phyloP scores from a whole-genome alignment of 2,888 invertebrate genomes.

The Erynnis tages region DNA sequence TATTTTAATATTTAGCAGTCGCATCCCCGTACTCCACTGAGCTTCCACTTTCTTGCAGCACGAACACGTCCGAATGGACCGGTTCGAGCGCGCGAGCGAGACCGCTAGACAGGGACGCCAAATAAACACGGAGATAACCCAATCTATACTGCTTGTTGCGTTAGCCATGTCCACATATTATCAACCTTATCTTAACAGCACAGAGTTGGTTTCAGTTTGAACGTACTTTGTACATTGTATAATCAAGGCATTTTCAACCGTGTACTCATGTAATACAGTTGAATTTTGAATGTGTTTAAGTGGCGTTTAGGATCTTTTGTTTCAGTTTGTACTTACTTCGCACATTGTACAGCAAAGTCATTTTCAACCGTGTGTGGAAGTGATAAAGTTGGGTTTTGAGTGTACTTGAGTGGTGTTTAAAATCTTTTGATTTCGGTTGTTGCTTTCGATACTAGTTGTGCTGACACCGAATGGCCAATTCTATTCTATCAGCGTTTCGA shows the following conservation, averaged over 20 bases:
- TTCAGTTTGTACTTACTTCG: constrained; percentile 26
- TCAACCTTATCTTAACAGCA: constrained; percentile 24
- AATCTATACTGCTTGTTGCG: constrained; percentile 40
- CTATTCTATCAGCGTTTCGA: constrained; percentile 56
- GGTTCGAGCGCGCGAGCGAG: constrained; percentile 51
- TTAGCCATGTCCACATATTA: constrained; percentile 34
- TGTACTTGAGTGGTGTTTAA: constrained; percentile 2
- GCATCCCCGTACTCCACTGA: constrained; percentile 43
- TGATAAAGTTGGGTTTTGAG: background rate
- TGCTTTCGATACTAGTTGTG: constrained; percentile 37
- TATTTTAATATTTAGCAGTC: too few relatives aligned
- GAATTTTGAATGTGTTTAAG: background rate
- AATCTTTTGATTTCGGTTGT: constrained; percentile 22
- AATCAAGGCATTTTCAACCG: too few relatives aligned
- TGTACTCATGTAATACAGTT: too few relatives aligned
- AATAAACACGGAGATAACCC: constrained; percentile 56
- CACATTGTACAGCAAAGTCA: background rate
- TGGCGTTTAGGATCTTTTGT: too few relatives aligned
- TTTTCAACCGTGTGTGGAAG: background rate
- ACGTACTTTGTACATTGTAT: too few relatives aligned
- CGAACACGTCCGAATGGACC: constrained; percentile 54
- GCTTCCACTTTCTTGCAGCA: constrained; percentile 42
- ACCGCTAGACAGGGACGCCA: constrained; percentile 48
- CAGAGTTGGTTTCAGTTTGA: constrained; percentile 33
- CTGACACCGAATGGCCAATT: constrained; percentile 56